Evolutionary conservation across 2,113 vertebrate genomes (phyloP).

Genomic region (Myxocyprinus asiaticus): DNA sequence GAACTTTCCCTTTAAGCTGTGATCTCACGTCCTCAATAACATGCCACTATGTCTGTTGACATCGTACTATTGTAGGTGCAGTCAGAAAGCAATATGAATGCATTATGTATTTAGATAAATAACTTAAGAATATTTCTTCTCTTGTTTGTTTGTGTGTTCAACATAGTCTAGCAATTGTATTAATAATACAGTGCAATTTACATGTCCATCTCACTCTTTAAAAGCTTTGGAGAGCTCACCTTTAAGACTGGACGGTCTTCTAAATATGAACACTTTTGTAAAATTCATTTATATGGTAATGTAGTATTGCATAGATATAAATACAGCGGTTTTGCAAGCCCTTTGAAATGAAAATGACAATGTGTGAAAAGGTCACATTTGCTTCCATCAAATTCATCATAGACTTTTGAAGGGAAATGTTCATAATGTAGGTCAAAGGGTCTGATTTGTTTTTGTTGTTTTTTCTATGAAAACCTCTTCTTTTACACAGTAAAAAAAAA

Average conservation of each 20-base stretch:
- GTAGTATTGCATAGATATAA: constrained; percentile 35
- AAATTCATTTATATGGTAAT: constrained; percentile 56
- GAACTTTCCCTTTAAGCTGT: not conserved
- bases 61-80: not conserved
- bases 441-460: not conserved
- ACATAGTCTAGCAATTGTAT: too few relatives aligned
- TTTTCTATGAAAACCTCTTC: not conserved
- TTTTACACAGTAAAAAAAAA: not conserved
- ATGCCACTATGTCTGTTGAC: too few relatives aligned
- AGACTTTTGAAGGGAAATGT: constrained; percentile 29
- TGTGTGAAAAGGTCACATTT: constrained; percentile 49
- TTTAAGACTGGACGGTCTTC: constrained; percentile 21
- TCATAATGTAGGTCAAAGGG: constrained; percentile 6
- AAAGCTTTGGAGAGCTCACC: constrained; percentile 14
- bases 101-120: not conserved
- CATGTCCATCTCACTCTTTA: not conserved
- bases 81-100: not conserved
- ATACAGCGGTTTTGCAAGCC: constrained; percentile 29
- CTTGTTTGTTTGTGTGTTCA: not conserved
- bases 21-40: constrained; percentile 21
- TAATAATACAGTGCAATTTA: too few relatives aligned
- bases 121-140: not conserved
- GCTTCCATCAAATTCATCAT: constrained; percentile 23
- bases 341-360: constrained; percentile 48
- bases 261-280: constrained; percentile 23